Evolutionary conservation across 1,140 invertebrate species (phyloP).

Genomic region (Eciton burchellii): DNA sequence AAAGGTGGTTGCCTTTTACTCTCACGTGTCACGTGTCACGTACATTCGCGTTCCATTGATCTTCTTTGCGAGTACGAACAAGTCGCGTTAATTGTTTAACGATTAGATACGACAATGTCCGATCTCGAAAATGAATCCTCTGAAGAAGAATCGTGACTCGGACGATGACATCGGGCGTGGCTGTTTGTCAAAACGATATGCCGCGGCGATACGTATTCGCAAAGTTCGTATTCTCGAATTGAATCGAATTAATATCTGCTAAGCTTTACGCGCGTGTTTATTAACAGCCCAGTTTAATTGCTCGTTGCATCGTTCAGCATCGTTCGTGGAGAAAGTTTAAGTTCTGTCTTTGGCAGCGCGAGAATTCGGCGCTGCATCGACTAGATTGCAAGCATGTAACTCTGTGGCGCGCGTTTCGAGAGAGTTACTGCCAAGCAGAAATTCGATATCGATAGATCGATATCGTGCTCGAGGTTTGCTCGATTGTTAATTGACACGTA

Average conservation of each 20-base stretch:
- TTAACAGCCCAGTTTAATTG: conserved; percentile 28
- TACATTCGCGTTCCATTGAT: too few species aligned
- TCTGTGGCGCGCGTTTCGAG: background rate
- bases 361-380: conserved; percentile 14
- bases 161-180: too few species aligned
- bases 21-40: background rate
- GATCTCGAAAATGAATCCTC: too few species aligned
- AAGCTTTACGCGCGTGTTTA: background rate
- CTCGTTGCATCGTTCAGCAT: background rate
- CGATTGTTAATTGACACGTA: background rate
- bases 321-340: background rate
- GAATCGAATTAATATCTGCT: conserved; percentile 27
- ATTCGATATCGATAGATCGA: background rate
- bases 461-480: background rate
- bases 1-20: background rate
- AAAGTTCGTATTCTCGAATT: background rate
- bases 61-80: too few species aligned
- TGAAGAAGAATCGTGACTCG: too few species aligned
- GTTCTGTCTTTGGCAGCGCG: conserved; percentile 17
- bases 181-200: too few species aligned
- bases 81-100: too few species aligned
- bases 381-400: conserved; percentile 3
- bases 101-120: too few species aligned
- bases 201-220: too few species aligned
- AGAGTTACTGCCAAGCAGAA: background rate